Conservation (phyloP, 2,113 vertebrate species). For the Gymnorhina tibicen region DNA sequence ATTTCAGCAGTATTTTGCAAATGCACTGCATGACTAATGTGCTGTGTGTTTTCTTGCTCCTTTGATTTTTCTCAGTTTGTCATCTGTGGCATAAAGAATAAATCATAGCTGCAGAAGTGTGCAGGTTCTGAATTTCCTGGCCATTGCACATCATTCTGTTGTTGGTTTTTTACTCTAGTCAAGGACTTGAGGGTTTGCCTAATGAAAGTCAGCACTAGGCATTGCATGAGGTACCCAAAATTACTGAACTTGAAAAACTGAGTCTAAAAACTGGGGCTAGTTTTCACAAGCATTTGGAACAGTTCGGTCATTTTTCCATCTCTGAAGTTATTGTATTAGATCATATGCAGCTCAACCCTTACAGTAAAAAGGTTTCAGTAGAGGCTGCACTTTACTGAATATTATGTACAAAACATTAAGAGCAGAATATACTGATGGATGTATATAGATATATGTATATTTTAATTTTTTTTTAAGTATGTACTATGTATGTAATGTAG, state of each 20-base stretch:
- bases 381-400: not conserved
- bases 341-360: not conserved
- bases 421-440: not conserved
- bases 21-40: not conserved
- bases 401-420: not conserved
- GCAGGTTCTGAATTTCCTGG: not conserved
- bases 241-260: not conserved
- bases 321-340: not conserved
- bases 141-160: not conserved
- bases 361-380: not conserved
- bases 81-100: not conserved
- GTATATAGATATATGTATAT: not conserved
- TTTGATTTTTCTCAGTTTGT: slow-evolving; percentile 19
- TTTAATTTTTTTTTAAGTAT: not conserved
- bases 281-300: not conserved
- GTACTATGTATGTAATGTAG: not conserved
- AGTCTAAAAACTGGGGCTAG: not conserved
- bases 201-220: not conserved
- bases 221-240: not conserved
- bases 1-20: slow-evolving; percentile 18
- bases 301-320: not conserved
- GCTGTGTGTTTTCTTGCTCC: not conserved
- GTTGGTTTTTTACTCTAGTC: not conserved
- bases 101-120: not conserved
- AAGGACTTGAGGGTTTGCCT: not conserved